phyloP scores from a whole-genome alignment of 2,113 vertebrate species.

The Alexandromys fortis region DNA sequence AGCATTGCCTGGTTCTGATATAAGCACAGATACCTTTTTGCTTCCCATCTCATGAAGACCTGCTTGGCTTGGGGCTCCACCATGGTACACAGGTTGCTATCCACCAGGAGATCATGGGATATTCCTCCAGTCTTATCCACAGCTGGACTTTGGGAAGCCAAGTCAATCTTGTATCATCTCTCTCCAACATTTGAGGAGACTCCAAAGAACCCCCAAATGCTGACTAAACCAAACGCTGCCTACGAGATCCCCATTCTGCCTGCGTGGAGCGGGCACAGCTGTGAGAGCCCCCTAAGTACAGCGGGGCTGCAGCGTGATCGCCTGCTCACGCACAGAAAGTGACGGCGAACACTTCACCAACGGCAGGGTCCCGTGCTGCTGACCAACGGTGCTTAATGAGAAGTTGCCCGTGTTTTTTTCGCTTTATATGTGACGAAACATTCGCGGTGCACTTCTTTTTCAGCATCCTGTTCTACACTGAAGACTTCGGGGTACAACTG shows the following conservation, averaged over 20 bases:
- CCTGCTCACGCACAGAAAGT: background rate
- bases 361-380: fast-evolving
- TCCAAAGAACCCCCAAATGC: background rate
- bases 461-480: constrained; percentile 59
- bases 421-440: constrained; percentile 80
- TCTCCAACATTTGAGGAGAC: background rate
- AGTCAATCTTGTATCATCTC: background rate
- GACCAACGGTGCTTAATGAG: constrained; percentile 72
- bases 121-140: background rate
- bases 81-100: background rate
- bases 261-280: constrained; percentile 36
- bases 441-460: constrained; percentile 83
- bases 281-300: background rate
- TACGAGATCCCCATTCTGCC: background rate
- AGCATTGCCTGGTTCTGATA: no score
- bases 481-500: background rate
- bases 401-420: constrained; percentile 82
- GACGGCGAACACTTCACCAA: fast-evolving
- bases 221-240: background rate
- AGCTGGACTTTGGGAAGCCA: background rate
- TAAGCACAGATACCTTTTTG: fast-evolving
- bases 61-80: background rate
- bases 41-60: fast-evolving
- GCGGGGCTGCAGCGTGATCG: background rate
- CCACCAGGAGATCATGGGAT: no score